phyloP scores from a whole-genome alignment of 2,888 invertebrate species.

The Temnothorax ravouxi region DNA sequence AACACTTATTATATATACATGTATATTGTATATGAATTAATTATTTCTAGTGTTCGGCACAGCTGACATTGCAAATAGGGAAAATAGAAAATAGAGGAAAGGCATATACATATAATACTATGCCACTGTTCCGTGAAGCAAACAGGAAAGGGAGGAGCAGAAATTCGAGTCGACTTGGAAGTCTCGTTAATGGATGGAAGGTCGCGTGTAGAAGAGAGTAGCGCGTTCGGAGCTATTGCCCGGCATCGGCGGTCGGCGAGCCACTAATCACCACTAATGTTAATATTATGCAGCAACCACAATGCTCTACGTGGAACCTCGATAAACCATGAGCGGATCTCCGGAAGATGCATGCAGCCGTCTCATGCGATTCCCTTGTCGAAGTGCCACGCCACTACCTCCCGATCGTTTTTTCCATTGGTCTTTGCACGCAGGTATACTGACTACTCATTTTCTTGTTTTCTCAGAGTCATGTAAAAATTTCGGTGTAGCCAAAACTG shows the following conservation, averaged over 20 bases:
- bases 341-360: slow-evolving; percentile 81
- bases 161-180: slow-evolving; percentile 73
- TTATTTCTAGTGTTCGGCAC: slow-evolving; percentile 53
- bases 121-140: slow-evolving; percentile 43
- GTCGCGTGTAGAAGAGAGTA: slow-evolving; percentile 79
- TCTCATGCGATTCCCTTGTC: slow-evolving; percentile 82
- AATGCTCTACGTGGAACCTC: slow-evolving; percentile 83
- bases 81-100: slow-evolving; percentile 9
- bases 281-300: slow-evolving; percentile 85
- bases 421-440: slow-evolving; percentile 23
- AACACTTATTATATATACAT: slow-evolving; percentile 16
- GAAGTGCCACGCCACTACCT: slow-evolving; percentile 49
- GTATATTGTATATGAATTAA: slow-evolving; percentile 43
- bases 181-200: slow-evolving; percentile 84
- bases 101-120: slow-evolving; percentile 31
- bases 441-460: not conserved
- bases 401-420: slow-evolving; percentile 24
- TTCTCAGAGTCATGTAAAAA: not conserved
- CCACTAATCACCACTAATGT: slow-evolving; percentile 85
- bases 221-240: slow-evolving; percentile 77
- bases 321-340: slow-evolving; percentile 81
- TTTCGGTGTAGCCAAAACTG: not conserved
- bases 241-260: slow-evolving; percentile 78
- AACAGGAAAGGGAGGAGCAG: slow-evolving; percentile 63
- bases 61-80: not conserved